phyloP scores from a whole-genome alignment of 2,113 vertebrate genomes.

The Leucoraja erinaceus region DNA sequence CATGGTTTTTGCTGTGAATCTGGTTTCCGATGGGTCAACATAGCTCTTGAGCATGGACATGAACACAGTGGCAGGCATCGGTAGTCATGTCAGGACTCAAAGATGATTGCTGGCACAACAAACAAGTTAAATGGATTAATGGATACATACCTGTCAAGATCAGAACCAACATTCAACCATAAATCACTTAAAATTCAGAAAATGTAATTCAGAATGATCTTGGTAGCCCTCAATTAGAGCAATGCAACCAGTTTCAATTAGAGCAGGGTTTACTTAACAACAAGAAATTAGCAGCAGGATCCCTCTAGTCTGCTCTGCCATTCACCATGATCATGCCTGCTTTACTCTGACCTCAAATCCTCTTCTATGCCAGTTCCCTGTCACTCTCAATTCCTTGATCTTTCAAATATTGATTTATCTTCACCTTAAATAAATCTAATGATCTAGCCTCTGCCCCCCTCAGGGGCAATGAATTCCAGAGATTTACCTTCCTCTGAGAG shows the following conservation, averaged over 20 bases:
- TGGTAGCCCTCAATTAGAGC: background rate
- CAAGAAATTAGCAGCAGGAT: background rate
- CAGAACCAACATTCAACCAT: too few species aligned
- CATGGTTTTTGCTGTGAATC: background rate
- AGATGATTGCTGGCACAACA: background rate
- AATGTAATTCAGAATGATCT: background rate
- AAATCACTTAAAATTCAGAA: background rate
- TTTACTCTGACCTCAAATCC: too few species aligned
- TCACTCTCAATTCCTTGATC: background rate
- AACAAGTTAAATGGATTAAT: background rate
- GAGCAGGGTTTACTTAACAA: background rate
- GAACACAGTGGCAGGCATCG: background rate
- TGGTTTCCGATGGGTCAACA: background rate
- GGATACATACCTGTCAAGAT: too few species aligned
- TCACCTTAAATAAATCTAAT: too few species aligned
- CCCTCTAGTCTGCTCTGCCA: too few species aligned
- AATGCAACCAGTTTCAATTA: background rate
- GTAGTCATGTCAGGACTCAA: background rate
- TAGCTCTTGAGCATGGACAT: background rate
- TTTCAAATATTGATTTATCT: background rate
- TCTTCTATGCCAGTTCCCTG: too few species aligned
- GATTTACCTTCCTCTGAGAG: too few species aligned
- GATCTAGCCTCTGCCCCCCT: too few species aligned
- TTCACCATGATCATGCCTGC: too few species aligned
- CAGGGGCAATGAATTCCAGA: too few species aligned